phyloP scores from a whole-genome alignment of 30 jellyfish, hydroid and myxozoan species.

The Hydractinia echinata region DNA sequence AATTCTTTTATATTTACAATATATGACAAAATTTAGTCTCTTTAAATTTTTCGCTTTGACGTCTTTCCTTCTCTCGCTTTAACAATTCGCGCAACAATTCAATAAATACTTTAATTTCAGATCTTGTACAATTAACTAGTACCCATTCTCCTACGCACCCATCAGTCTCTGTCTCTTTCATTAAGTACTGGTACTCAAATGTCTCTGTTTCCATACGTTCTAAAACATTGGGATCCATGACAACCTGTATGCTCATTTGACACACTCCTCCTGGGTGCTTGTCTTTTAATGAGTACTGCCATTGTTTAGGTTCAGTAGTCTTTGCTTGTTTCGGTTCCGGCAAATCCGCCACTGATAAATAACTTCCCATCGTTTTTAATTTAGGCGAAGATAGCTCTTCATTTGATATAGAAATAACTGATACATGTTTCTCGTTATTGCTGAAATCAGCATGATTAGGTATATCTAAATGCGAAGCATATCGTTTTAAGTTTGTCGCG shows the following conservation, averaged over 20 bases:
- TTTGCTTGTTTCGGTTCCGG: background rate
- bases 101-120: slow-evolving; percentile 4
- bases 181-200: slow-evolving; percentile 20
- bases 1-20: background rate
- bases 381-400: background rate
- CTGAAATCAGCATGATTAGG: background rate
- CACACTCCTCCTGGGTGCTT: background rate
- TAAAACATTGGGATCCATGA: background rate
- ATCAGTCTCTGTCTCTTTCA: background rate
- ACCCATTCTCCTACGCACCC: slow-evolving; percentile 21
- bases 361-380: background rate
- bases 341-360: slow-evolving; percentile 1
- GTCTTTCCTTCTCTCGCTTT: slow-evolving; percentile 1
- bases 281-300: slow-evolving; percentile 1
- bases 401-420: background rate
- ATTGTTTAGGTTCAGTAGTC: slow-evolving; percentile 8
- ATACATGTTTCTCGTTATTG: background rate
- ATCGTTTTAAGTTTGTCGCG: background rate
- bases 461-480: slow-evolving; percentile 16
- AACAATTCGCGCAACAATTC: slow-evolving; percentile 7
- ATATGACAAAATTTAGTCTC: slow-evolving; percentile 4
- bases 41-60: background rate
- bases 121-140: slow-evolving; percentile 11
- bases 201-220: slow-evolving; percentile 16
- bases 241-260: slow-evolving; percentile 8